phyloP scores from a whole-genome alignment of 1,140 invertebrate species.

The Drosophila ercepeae region DNA sequence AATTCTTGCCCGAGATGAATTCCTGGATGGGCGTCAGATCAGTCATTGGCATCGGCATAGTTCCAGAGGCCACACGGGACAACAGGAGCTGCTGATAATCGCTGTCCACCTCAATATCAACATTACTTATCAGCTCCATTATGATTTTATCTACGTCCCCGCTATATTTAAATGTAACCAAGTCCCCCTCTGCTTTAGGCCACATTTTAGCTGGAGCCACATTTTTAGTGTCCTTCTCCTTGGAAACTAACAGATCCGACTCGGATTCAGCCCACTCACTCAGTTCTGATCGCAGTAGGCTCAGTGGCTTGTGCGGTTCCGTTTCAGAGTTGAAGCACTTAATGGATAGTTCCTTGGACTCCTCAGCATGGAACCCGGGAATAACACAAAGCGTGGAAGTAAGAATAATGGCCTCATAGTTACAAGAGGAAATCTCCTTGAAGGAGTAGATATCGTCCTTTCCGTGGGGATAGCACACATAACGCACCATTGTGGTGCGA shows the following conservation, averaged over 20 bases:
- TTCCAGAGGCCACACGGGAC: constrained; percentile 9
- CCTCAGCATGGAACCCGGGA: constrained; percentile 94
- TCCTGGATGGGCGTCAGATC: constrained; percentile 83
- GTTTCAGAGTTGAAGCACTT: constrained; percentile 90
- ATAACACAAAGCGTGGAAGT: constrained; percentile 94
- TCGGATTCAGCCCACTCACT: constrained; percentile 86
- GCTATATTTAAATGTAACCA: constrained; percentile 57
- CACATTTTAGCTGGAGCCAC: constrained; percentile 31
- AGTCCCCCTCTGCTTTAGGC: constrained; percentile 55
- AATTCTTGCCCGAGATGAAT: constrained; percentile 93
- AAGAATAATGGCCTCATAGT: constrained; percentile 95
- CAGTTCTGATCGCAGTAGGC: constrained; percentile 88
- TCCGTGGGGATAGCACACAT: constrained; percentile 93
- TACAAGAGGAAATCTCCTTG: constrained; percentile 96
- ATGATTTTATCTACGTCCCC: constrained; percentile 70
- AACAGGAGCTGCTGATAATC: constrained; percentile 52
- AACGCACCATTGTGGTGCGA: constrained; percentile 91
- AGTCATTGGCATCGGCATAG: constrained; percentile 21
- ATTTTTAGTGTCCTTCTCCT: constrained; percentile 66
- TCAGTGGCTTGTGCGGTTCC: constrained; percentile 90
- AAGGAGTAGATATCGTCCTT: constrained; percentile 96
- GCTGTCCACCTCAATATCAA: constrained; percentile 45
- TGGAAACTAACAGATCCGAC: constrained; percentile 64
- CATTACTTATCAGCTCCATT: constrained; percentile 54
- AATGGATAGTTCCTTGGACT: constrained; percentile 91